A percentile compares a stretch with the other conserved stretches of the same genome.
Evolutionary conservation across 2,888 invertebrate genomes (phyloP).

Genomic region (Apamea epomidion): DNA sequence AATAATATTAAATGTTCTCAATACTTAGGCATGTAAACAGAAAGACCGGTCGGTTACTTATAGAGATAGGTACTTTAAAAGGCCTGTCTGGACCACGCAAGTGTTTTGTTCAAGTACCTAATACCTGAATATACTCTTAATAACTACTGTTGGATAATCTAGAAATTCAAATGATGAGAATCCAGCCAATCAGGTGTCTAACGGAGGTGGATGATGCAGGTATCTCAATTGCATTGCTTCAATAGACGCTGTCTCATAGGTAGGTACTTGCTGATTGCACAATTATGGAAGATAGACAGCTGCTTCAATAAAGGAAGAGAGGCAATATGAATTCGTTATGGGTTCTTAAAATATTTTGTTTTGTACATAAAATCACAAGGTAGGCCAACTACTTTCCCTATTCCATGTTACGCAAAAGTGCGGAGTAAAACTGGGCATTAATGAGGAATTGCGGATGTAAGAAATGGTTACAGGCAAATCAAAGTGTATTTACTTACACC

Average conservation of each 20-base stretch:
- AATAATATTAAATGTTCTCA: constrained; percentile 69
- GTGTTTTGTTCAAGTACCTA: not conserved
- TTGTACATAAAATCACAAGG: not conserved
- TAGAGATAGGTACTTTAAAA: constrained; percentile 20
- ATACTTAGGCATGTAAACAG: constrained; percentile 68
- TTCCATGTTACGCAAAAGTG: constrained; percentile 10
- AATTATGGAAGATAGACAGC: constrained; percentile 9
- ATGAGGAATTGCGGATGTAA: constrained; percentile 12
- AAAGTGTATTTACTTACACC: constrained; percentile 51
- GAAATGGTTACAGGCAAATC: constrained; percentile 43
- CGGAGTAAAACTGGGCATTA: constrained; percentile 1
- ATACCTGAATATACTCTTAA: not conserved
- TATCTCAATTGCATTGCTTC: constrained; percentile 39
- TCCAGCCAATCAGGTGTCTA: constrained; percentile 6
- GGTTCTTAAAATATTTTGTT: not conserved
- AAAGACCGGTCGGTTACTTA: constrained; percentile 38
- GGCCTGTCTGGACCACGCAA: not conserved
- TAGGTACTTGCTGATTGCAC: constrained; percentile 32
- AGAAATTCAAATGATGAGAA: constrained; percentile 21
- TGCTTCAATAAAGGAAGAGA: not conserved
- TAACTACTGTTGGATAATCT: constrained; percentile 7
- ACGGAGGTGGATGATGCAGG: constrained; percentile 38
- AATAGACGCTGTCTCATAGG: constrained; percentile 31
- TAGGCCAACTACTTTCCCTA: not conserved
- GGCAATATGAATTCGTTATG: not conserved